These are phyloP conservation scores for Palythoa grandiflora DNA, from an alignment of 92 coral and sea anemone genomes.

Conservation along the genomic window DNA sequence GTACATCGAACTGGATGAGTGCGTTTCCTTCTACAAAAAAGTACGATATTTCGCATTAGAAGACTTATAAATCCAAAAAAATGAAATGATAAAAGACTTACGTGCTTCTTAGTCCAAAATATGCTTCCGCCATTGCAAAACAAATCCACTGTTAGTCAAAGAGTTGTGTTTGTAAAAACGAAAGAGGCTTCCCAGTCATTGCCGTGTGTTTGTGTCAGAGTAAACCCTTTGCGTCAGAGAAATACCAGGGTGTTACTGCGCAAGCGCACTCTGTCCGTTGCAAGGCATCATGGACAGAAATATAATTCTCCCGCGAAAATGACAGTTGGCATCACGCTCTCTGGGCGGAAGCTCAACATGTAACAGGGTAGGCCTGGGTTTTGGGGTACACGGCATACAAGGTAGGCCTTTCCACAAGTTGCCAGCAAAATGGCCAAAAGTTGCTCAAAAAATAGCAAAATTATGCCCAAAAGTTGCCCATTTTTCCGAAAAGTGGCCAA, in stretches of 20 bases:
- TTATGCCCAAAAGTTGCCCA: too few species aligned
- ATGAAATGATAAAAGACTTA: conserved; percentile 43
- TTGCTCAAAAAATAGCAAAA: too few species aligned
- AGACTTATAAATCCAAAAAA: conserved; percentile 6
- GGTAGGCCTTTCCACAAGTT: too few species aligned
- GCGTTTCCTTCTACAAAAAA: conserved; percentile 90
- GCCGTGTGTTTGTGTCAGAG: conserved; percentile 95
- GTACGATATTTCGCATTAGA: conserved; percentile 23
- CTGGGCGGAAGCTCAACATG: too few species aligned
- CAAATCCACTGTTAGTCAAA: conserved; percentile 49
- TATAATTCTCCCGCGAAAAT: conserved; percentile 84
- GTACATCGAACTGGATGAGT: conserved; percentile 96
- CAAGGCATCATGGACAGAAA: conserved; percentile 80
- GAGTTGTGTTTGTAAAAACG: conserved; percentile 69
- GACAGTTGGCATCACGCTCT: too few species aligned
- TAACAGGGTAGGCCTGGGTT: too few species aligned
- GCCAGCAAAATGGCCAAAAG: too few species aligned
- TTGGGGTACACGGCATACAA: too few species aligned
- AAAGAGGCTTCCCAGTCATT: conserved; percentile 76
- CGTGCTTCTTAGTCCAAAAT: conserved; percentile 86
- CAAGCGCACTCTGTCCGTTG: conserved; percentile 47
- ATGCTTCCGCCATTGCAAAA: conserved; percentile 79
- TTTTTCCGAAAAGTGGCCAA: too few species aligned
- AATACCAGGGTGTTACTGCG: conserved; percentile 80
- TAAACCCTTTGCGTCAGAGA: conserved; percentile 99